Evolutionary conservation across 2,888 invertebrate genomes (phyloP).

Genomic region (Unio pictorum): DNA sequence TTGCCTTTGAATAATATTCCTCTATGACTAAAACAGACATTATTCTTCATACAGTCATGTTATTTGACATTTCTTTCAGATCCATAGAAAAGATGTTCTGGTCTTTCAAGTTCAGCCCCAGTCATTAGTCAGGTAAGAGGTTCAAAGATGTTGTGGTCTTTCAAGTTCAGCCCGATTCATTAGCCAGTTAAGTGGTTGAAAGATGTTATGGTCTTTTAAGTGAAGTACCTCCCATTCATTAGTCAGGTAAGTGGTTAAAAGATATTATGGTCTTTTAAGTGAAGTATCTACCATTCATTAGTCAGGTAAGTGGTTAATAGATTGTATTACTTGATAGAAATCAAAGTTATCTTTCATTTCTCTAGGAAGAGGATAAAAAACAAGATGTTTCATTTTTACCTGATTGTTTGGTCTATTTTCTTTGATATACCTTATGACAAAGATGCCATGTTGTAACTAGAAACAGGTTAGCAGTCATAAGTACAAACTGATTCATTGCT

Average conservation of each 20-base stretch:
- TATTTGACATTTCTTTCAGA: conserved; percentile 31
- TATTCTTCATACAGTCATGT: neutral
- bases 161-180: conserved; percentile 48
- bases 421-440: too few species aligned
- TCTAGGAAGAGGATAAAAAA: too few species aligned
- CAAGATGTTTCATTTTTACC: too few species aligned
- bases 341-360: too few species aligned
- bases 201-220: conserved; percentile 45
- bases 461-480: too few species aligned
- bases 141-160: conserved; percentile 45
- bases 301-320: too few species aligned
- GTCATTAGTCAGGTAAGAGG: conserved; percentile 52
- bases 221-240: conserved; percentile 47
- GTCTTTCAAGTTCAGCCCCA: conserved; percentile 50
- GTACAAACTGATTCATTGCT: too few species aligned
- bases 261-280: conserved; percentile 44
- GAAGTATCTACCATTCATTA: too few species aligned
- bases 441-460: too few species aligned
- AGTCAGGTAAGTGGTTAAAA: conserved; percentile 46
- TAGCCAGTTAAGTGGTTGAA: conserved; percentile 47
- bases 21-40: neutral
- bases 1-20: neutral
- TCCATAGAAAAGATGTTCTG: conserved; percentile 47
- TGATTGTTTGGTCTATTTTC: too few species aligned
- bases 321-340: too few species aligned